Conservation (phyloP, 1,140 invertebrate genomes). For the Magallana angulata region DNA sequence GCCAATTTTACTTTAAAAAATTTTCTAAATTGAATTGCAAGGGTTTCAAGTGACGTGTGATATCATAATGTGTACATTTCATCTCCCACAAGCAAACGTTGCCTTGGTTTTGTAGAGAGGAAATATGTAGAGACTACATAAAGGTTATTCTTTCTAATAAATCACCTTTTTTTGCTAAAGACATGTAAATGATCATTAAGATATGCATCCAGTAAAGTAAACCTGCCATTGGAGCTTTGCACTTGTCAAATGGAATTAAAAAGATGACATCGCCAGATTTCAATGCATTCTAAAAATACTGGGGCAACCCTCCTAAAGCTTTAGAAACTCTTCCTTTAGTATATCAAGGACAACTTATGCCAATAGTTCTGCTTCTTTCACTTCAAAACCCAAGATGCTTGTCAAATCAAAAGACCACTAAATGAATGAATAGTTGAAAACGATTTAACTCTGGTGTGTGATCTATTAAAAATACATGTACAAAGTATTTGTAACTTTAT, state of each 20-base stretch:
- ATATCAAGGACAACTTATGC: background rate
- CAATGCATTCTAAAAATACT: constrained; percentile 1
- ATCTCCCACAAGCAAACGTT: background rate
- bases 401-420: background rate
- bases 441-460: background rate
- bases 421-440: background rate
- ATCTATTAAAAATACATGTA: too few relatives aligned
- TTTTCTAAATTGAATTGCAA: constrained; percentile 12
- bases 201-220: constrained; percentile 1
- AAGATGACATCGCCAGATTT: constrained; percentile 2
- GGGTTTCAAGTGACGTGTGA: constrained; percentile 6
- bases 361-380: too few relatives aligned
- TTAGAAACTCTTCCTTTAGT: background rate
- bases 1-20: background rate
- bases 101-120: background rate
- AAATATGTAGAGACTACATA: background rate
- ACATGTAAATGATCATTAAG: constrained; percentile 33
- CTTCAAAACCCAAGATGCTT: too few relatives aligned
- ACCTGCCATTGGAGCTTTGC: background rate
- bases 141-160: background rate
- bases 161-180: background rate
- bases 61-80: constrained; percentile 24
- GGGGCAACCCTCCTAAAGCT: background rate
- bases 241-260: constrained; percentile 4
- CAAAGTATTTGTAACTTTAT: too few relatives aligned